phyloP scores from a whole-genome alignment of 2,113 vertebrate genomes.

The Actenoides lindsayi region DNA sequence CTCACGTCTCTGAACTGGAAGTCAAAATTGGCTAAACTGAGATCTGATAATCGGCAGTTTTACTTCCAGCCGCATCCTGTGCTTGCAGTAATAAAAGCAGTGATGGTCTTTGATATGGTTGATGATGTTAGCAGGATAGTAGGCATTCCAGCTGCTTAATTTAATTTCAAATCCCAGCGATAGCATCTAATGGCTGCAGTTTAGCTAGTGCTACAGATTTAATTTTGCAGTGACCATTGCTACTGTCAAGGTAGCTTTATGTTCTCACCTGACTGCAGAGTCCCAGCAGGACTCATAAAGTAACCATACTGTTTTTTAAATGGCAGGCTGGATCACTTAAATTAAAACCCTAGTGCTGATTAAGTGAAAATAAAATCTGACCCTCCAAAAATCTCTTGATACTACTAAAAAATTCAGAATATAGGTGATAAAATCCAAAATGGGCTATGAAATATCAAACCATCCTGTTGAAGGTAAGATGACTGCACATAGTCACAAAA shows the following conservation, averaged over 20 bases:
- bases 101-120: slow-evolving; percentile 58
- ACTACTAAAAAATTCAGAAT: background rate
- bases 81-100: slow-evolving; percentile 55
- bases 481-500: background rate
- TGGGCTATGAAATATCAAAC: background rate
- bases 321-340: background rate
- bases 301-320: background rate
- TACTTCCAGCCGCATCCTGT: slow-evolving; percentile 48
- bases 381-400: background rate
- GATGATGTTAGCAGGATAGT: slow-evolving; percentile 57
- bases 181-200: slow-evolving; percentile 30
- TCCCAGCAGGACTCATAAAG: background rate
- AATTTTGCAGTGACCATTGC: slow-evolving; percentile 29
- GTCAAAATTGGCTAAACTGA: slow-evolving; percentile 65
- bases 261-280: slow-evolving; percentile 4
- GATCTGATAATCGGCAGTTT: slow-evolving; percentile 65
- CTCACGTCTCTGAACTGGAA: slow-evolving; percentile 64
- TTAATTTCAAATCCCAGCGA: slow-evolving; percentile 63
- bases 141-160: slow-evolving; percentile 63
- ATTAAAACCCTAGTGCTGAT: background rate
- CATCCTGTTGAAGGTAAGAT: background rate
- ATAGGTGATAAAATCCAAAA: background rate
- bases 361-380: background rate
- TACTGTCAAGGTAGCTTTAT: background rate
- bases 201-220: slow-evolving; percentile 48